Conservation (phyloP, 2,888 invertebrate genomes). For the Dimorphilus gyrociliatus region DNA sequence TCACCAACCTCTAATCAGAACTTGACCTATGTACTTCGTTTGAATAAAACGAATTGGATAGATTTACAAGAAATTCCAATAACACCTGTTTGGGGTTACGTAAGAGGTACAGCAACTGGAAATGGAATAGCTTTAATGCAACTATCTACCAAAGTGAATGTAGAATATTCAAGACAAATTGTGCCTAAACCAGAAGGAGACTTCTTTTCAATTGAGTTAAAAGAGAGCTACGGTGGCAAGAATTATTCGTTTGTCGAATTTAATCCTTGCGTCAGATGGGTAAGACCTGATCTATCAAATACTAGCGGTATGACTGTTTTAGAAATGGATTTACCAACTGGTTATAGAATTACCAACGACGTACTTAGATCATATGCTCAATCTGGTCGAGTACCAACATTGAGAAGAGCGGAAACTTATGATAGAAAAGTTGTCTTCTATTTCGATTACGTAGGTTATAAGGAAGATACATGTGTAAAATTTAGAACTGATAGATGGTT, state of each 20-base stretch:
- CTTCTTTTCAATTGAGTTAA: too few species aligned
- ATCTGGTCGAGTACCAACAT: constrained; percentile 56
- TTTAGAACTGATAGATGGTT: constrained; percentile 85
- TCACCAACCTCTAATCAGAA: constrained; percentile 31
- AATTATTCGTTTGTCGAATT: too few species aligned
- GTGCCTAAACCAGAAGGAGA: too few species aligned
- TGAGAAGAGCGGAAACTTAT: constrained; percentile 66
- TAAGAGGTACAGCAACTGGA: too few species aligned
- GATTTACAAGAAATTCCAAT: too few species aligned
- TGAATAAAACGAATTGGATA: constrained; percentile 23
- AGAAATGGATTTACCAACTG: constrained; percentile 31
- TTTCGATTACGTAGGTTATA: constrained; percentile 67
- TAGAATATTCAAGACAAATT: constrained; percentile 24
- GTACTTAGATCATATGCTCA: constrained; percentile 66
- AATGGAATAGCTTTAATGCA: too few species aligned
- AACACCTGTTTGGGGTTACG: too few species aligned
- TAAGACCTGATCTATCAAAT: constrained; percentile 16
- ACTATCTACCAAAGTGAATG: constrained; percentile 47
- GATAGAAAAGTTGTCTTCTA: constrained; percentile 73
- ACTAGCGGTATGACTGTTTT: constrained; percentile 29
- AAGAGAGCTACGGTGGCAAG: too few species aligned
- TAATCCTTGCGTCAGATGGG: too few species aligned
- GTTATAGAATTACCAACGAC: constrained; percentile 46
- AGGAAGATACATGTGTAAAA: constrained; percentile 64
- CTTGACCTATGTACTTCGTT: constrained; percentile 13